Evolutionary conservation across 37 sponge, comb jelly and placozoan genomes (phyloP).

Genomic region (Diacarnus erythraeanus): DNA sequence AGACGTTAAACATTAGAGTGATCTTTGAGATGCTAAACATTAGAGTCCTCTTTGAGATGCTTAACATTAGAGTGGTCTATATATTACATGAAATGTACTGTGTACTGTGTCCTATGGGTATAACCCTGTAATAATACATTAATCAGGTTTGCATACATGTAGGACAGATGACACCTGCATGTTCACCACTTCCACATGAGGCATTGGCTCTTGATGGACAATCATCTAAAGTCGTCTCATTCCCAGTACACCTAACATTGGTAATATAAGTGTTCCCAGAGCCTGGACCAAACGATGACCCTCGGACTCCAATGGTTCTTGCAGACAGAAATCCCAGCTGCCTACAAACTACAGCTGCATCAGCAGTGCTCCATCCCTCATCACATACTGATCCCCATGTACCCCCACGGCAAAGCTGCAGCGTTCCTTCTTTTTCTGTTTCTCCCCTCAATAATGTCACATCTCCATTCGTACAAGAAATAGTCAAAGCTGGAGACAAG

Average conservation of each 20-base stretch:
- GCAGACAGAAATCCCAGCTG: slow-evolving; percentile 11
- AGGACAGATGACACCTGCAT: slow-evolving; percentile 44
- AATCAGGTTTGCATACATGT: neutral
- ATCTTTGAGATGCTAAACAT: neutral
- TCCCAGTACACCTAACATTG: neutral
- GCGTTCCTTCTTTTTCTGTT: slow-evolving; percentile 2
- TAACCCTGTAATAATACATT: too few species aligned
- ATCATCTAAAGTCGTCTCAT: neutral
- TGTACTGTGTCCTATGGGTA: too few species aligned
- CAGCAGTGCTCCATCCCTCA: slow-evolving; percentile 24
- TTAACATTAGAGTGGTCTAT: too few species aligned
- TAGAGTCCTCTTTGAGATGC: neutral
- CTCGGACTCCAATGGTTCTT: slow-evolving; percentile 4
- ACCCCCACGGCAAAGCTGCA: slow-evolving; percentile 15
- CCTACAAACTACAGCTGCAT: slow-evolving; percentile 28
- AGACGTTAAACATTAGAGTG: neutral
- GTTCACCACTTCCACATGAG: slow-evolving; percentile 13
- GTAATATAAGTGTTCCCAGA: neutral
- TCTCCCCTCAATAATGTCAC: neutral
- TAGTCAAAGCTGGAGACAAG: neutral
- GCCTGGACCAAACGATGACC: slow-evolving; percentile 27
- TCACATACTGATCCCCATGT: slow-evolving; percentile 46
- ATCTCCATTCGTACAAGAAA: slow-evolving; percentile 8
- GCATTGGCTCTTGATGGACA: neutral
- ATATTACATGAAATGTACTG: too few species aligned